Percentiles rank a stretch among this genome's conserved stretches.
phyloP scores from a whole-genome alignment of 2,888 invertebrate species.

The Campoletis raptor region DNA sequence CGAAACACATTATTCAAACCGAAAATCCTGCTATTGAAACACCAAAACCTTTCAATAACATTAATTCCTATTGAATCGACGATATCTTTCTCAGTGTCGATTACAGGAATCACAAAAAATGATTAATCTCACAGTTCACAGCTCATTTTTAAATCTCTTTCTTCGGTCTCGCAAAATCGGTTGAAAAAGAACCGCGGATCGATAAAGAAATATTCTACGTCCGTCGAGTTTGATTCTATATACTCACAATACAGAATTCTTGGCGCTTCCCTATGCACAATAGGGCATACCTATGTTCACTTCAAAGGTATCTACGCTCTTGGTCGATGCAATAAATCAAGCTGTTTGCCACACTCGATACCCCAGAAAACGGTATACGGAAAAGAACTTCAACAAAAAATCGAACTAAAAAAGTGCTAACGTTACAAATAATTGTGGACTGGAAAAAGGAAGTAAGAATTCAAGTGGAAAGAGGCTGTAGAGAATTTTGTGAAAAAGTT shows the following conservation, averaged over 20 bases:
- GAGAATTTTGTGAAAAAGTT: slow-evolving; percentile 9
- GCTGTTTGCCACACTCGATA: slow-evolving; percentile 45
- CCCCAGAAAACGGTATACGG: slow-evolving; percentile 9
- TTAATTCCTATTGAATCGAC: too few species aligned
- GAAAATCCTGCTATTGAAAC: too few species aligned
- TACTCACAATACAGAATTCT: background rate
- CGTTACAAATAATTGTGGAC: slow-evolving; percentile 36
- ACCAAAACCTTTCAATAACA: too few species aligned
- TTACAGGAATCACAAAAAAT: background rate
- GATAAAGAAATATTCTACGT: slow-evolving; percentile 17
- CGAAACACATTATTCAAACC: too few species aligned
- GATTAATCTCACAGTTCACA: background rate
- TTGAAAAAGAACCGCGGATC: slow-evolving; percentile 6
- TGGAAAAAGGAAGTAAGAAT: background rate
- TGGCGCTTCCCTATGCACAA: background rate
- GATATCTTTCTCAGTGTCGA: background rate
- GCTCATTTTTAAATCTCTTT: background rate
- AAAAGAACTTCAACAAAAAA: background rate
- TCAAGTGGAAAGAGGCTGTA: background rate
- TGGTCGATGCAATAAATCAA: slow-evolving; percentile 48
- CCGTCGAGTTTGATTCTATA: slow-evolving; percentile 36
- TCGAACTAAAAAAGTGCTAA: slow-evolving; percentile 18
- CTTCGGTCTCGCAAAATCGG: background rate
- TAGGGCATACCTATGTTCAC: background rate
- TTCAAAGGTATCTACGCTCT: slow-evolving; percentile 57